Evolutionary conservation across 2,113 vertebrate genomes (phyloP).

Genomic region (Sapajus apella): DNA sequence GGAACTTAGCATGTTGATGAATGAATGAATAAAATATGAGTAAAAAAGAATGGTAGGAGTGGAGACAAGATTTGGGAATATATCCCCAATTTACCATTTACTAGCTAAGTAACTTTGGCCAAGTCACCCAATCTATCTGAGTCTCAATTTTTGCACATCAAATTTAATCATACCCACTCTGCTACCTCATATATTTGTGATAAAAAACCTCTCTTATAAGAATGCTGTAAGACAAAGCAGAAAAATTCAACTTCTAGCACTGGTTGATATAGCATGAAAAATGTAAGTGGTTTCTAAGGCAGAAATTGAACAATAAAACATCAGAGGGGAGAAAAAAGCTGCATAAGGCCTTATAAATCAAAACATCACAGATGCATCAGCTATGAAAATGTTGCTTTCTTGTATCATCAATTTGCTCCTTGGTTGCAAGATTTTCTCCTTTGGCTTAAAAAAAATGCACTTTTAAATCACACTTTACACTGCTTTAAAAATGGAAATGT

Average conservation of each 20-base stretch:
- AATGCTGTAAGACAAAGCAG: background rate
- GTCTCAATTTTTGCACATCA: constrained; percentile 19
- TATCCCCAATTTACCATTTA: background rate
- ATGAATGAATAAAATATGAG: background rate
- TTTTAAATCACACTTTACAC: background rate
- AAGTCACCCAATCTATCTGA: background rate
- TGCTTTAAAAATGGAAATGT: constrained; percentile 69
- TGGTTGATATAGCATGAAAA: background rate
- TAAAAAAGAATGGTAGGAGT: background rate
- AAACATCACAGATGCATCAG: constrained; percentile 24
- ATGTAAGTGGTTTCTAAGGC: constrained; percentile 10
- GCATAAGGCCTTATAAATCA: constrained; percentile 15
- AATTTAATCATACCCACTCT: background rate
- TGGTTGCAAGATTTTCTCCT: background rate
- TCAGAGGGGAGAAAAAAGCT: background rate
- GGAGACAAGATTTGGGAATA: background rate
- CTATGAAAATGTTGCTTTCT: constrained; percentile 38
- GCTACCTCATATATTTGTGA: background rate
- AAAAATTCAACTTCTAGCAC: background rate
- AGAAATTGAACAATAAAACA: constrained; percentile 33
- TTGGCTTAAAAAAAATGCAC: background rate
- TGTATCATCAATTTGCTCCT: constrained; percentile 25
- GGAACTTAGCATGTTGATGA: background rate
- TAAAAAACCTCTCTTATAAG: background rate
- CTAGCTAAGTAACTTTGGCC: background rate